Percentiles rank a stretch among this genome's conserved stretches.
These are phyloP conservation scores for Heliocidaris tuberculata DNA, from an alignment of 35 echinoderm and acorn worm species.

Conservation along the genomic window DNA sequence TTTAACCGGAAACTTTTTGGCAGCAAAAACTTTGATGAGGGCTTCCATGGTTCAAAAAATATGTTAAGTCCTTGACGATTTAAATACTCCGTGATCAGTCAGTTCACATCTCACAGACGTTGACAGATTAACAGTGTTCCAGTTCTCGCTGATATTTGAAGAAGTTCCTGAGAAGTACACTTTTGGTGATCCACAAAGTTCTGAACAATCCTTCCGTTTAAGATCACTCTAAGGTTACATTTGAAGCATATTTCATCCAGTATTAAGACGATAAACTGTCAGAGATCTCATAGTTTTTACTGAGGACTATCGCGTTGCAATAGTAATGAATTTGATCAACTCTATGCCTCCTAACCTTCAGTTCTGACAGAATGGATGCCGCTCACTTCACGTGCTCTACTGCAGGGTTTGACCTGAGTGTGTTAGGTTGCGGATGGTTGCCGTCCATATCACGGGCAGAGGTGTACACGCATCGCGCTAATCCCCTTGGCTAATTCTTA, in stretches of 20 bases:
- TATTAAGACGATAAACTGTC: not conserved
- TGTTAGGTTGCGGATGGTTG: not conserved
- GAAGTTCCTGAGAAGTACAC: not conserved
- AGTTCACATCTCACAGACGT: not conserved
- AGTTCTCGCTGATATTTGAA: not conserved
- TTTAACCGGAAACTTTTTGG: constrained; percentile 45
- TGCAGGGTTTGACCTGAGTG: not conserved
- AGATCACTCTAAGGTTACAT: not conserved
- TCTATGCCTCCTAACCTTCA: not conserved
- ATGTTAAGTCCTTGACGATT: not conserved
- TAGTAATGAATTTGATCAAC: not conserved
- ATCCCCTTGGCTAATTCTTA: not conserved
- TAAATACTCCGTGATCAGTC: not conserved
- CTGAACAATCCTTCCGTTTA: not conserved
- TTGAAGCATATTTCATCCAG: not conserved
- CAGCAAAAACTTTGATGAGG: constrained; percentile 34
- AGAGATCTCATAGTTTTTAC: not conserved
- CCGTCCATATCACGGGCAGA: not conserved
- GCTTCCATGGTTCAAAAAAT: not conserved
- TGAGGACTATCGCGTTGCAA: not conserved
- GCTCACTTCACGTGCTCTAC: not conserved
- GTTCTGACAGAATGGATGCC: not conserved
- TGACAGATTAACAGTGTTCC: not conserved
- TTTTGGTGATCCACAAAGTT: not conserved
- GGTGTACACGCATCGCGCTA: not conserved